These are phyloP conservation scores for Syngnathus rostellatus DNA, from an alignment of 2,797 vertebrate species.

Conservation along the genomic window DNA sequence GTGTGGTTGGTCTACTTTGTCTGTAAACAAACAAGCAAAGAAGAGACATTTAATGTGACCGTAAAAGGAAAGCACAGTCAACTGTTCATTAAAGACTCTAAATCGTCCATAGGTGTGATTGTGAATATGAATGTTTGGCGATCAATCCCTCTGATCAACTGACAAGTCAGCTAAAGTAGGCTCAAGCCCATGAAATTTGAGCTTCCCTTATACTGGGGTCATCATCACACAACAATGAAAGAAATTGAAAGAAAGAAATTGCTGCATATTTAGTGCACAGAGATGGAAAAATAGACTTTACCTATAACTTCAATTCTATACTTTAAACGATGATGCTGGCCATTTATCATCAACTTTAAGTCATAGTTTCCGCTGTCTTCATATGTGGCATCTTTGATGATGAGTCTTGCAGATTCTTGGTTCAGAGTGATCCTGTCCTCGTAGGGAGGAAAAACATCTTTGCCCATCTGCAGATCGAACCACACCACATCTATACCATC, in stretches of 20 bases:
- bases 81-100: too few species aligned
- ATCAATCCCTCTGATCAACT: too few species aligned
- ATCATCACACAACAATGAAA: too few species aligned
- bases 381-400: constrained; percentile 15
- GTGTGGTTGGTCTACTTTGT: constrained; percentile 29
- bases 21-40: constrained; percentile 23
- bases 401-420: constrained; percentile 24
- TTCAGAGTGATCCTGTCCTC: constrained; percentile 24
- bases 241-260: too few species aligned
- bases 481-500: constrained; percentile 38
- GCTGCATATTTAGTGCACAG: too few species aligned
- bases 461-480: constrained; percentile 10
- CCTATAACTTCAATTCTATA: constrained; percentile 45
- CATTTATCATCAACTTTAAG: constrained; percentile 7
- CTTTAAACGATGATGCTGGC: fast-evolving
- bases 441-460: not conserved
- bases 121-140: too few species aligned
- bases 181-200: too few species aligned
- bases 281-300: constrained; percentile 24
- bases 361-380: constrained; percentile 49
- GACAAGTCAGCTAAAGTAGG: too few species aligned
- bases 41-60: too few species aligned
- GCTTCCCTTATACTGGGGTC: too few species aligned
- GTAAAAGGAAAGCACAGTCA: too few species aligned
- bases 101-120: too few species aligned